Evolutionary conservation across 2,797 vertebrate species (phyloP).

Genomic region (Helarctos malayanus): DNA sequence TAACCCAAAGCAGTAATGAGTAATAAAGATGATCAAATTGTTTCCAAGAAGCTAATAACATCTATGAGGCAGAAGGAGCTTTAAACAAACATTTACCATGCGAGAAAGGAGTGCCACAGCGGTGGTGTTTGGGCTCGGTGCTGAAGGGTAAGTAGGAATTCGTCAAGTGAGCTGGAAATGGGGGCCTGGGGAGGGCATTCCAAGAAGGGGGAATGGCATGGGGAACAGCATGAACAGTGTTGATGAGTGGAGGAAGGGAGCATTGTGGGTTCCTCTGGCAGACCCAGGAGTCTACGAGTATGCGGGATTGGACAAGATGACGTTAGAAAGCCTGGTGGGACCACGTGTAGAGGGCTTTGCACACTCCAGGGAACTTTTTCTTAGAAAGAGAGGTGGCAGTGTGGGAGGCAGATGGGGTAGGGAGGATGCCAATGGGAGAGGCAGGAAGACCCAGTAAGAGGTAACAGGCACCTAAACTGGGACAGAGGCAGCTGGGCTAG

Average conservation of each 20-base stretch:
- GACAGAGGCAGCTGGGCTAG: not conserved
- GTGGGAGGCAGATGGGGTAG: not conserved
- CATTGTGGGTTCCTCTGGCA: not conserved
- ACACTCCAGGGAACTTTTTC: not conserved
- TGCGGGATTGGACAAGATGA: not conserved
- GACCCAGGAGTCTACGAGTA: accelerated
- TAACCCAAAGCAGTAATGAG: not conserved
- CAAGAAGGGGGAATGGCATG: not conserved
- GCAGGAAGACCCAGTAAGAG: not conserved
- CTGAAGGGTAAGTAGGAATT: not conserved
- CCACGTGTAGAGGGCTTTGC: not conserved
- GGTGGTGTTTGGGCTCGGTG: too few species aligned
- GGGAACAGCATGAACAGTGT: not conserved
- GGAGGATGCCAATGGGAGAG: not conserved
- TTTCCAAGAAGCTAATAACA: not conserved
- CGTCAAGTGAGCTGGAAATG: accelerated
- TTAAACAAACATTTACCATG: not conserved
- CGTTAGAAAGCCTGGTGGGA: accelerated
- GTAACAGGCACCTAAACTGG: not conserved
- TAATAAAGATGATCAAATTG: not conserved
- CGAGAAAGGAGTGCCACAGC: accelerated
- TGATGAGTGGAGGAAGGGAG: not conserved
- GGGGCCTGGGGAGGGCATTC: not conserved
- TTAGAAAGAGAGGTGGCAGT: not conserved
- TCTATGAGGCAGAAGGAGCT: not conserved